Evolutionary conservation across 2,797 vertebrate species (phyloP).

Genomic region (Tamandua tetradactyla): DNA sequence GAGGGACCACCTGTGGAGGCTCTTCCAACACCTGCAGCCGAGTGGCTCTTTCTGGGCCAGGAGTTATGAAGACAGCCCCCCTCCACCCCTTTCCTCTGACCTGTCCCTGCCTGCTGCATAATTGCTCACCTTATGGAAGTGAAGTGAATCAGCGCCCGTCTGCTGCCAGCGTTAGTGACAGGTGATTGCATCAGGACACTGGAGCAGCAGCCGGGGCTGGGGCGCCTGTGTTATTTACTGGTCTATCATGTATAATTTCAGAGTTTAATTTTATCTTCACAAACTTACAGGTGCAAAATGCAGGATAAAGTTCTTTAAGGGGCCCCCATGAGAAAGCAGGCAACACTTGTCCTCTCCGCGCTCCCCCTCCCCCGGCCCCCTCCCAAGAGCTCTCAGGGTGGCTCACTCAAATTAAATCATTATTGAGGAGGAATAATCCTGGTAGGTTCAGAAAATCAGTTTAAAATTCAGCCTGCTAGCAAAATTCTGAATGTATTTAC

Average conservation of each 20-base stretch:
- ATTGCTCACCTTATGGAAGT: slow-evolving; percentile 62
- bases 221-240: slow-evolving; percentile 69
- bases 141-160: slow-evolving; percentile 62
- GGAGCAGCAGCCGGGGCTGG: slow-evolving; percentile 37
- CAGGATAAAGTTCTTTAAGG: slow-evolving; percentile 81
- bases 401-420: slow-evolving; percentile 84
- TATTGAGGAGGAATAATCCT: slow-evolving; percentile 85
- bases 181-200: slow-evolving; percentile 68
- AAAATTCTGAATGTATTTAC: slow-evolving; percentile 88
- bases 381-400: slow-evolving; percentile 77
- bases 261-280: slow-evolving; percentile 80
- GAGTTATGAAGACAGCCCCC: neutral
- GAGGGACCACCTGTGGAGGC: neutral
- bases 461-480: slow-evolving; percentile 87
- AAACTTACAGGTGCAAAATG: slow-evolving; percentile 79
- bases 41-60: slow-evolving; percentile 52
- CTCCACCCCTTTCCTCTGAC: neutral
- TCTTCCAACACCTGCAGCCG: slow-evolving; percentile 24
- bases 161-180: slow-evolving; percentile 65
- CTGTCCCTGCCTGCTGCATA: slow-evolving; percentile 36
- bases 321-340: slow-evolving; percentile 70
- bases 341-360: slow-evolving; percentile 55
- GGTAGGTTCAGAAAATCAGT: slow-evolving; percentile 85
- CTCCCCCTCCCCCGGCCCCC: neutral
- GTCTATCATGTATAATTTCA: slow-evolving; percentile 68